A percentile compares a stretch with the other conserved stretches of the same genome.
phyloP scores from a whole-genome alignment of 2,888 invertebrate species.

The Clunio marinus region DNA sequence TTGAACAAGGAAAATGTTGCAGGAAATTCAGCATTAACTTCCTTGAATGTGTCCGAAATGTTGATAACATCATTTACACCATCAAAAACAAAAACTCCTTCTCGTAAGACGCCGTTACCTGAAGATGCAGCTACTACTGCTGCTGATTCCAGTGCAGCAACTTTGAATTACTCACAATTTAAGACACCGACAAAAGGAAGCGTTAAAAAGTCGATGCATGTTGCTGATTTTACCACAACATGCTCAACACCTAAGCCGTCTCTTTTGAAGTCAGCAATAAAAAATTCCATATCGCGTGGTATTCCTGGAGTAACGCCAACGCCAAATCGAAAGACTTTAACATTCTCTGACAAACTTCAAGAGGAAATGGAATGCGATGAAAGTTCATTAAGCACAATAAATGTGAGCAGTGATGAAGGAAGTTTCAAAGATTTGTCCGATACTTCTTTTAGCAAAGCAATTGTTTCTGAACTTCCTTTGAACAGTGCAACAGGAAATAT shows the following conservation, averaged over 20 bases:
- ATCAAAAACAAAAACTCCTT: background rate
- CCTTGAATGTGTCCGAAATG: slow-evolving; percentile 18
- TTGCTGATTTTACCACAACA: background rate
- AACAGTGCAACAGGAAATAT: too few species aligned
- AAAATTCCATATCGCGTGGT: background rate
- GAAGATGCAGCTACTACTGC: too few species aligned
- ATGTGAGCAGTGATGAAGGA: background rate
- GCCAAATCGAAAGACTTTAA: background rate
- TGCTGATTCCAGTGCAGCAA: background rate
- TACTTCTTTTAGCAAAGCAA: too few species aligned
- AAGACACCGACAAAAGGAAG: background rate
- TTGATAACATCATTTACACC: slow-evolving; percentile 24
- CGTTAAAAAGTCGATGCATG: slow-evolving; percentile 16
- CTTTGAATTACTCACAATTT: too few species aligned
- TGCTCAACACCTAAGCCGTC: slow-evolving; percentile 2
- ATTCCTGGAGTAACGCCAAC: background rate
- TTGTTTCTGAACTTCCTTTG: too few species aligned
- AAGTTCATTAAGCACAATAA: background rate
- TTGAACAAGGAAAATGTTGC: slow-evolving; percentile 29
- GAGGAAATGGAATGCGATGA: background rate
- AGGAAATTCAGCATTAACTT: too few species aligned
- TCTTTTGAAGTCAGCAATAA: slow-evolving; percentile 9
- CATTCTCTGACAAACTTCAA: background rate
- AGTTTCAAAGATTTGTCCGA: too few species aligned
- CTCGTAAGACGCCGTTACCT: too few species aligned